A percentile compares a stretch with the other conserved stretches of the same genome.
phyloP scores from a whole-genome alignment of 2,797 vertebrate genomes.

The Smutsia temminckii region DNA sequence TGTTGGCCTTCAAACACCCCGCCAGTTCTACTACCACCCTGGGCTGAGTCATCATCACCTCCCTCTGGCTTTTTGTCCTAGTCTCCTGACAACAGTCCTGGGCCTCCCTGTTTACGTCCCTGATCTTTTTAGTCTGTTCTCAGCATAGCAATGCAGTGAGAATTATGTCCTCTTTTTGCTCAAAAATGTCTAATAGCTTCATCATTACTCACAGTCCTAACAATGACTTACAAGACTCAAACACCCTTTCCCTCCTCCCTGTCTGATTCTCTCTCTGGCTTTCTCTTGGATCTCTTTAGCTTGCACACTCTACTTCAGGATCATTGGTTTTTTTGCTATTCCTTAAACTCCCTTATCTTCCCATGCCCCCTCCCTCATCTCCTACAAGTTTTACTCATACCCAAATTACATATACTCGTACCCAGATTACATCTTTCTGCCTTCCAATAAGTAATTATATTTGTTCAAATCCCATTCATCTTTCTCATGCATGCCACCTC shows the following conservation, averaged over 20 bases:
- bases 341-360: background rate
- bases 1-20: background rate
- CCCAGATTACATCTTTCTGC: background rate
- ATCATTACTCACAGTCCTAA: background rate
- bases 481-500: background rate
- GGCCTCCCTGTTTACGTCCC: background rate
- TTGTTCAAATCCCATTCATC: background rate
- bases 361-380: background rate
- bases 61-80: background rate
- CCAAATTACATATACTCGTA: background rate
- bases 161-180: background rate
- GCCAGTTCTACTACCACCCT: background rate
- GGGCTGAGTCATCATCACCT: background rate
- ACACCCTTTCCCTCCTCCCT: background rate
- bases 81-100: background rate
- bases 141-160: background rate
- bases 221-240: background rate
- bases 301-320: background rate
- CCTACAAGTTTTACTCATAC: background rate
- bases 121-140: background rate
- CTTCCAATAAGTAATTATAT: background rate
- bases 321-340: background rate
- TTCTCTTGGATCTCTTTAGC: background rate
- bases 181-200: conserved; percentile 13
- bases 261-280: background rate